Evolutionary conservation across 2,888 invertebrate species (phyloP).

Genomic region (Phragmatobia fuliginosa): DNA sequence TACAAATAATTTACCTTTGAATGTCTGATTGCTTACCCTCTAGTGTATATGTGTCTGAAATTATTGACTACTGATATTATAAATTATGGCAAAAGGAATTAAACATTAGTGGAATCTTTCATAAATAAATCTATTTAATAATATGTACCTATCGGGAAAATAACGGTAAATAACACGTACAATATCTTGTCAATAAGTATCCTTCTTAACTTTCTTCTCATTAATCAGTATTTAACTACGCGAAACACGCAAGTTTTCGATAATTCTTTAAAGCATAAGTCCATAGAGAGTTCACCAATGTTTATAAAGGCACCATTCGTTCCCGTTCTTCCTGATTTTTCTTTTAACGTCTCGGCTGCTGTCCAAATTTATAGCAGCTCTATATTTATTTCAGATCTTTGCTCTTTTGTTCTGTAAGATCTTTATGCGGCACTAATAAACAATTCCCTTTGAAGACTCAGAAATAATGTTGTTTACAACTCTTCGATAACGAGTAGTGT

Average conservation of each 20-base stretch:
- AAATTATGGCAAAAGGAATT: background rate
- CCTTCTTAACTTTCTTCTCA: background rate
- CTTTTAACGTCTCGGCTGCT: conserved; percentile 56
- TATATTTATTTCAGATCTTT: conserved; percentile 75
- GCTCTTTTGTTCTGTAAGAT: conserved; percentile 73
- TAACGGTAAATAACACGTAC: background rate
- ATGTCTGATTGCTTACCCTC: too few relatives aligned
- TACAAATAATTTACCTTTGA: too few relatives aligned
- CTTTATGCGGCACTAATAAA: conserved; percentile 68
- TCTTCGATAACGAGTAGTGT: conserved; percentile 60
- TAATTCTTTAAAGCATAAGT: background rate
- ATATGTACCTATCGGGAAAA: background rate
- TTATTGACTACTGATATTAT: background rate
- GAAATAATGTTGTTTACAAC: conserved; percentile 75
- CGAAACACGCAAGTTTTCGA: background rate
- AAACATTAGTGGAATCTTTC: background rate
- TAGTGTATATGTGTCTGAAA: too few relatives aligned
- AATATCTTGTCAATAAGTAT: background rate
- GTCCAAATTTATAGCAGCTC: conserved; percentile 69
- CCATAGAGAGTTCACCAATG: background rate
- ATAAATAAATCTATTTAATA: background rate
- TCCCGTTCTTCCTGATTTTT: conserved; percentile 6
- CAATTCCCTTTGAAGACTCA: conserved; percentile 77
- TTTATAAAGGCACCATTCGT: conserved; percentile 3
- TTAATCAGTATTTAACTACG: background rate